Evolutionary conservation across 2,113 vertebrate species (phyloP), one percentile per base, ranked within the genome.

Genomic region (Zapornia atra): DNA sequence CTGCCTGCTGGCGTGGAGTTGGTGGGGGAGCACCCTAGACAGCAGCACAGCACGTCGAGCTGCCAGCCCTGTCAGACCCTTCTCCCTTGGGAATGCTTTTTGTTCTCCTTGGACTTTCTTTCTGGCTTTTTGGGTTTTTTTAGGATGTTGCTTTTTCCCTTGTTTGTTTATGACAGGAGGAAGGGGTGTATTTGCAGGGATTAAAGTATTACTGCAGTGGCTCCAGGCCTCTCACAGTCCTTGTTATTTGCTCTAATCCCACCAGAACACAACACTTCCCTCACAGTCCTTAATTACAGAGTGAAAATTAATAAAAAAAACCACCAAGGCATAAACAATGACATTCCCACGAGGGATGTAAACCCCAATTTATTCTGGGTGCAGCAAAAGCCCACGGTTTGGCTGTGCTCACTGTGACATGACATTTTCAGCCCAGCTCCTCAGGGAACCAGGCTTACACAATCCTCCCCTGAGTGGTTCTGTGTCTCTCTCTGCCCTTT

Each of bases 171-270:
- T 42, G 36, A 34, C 54, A 72, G 18, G 34, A 82, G 31, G 57
- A 48, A 88, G 46, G 66, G 50, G 54, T 51, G 17, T 34, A 25
- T 96, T 91, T 90, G 50, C 60, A 85, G 82, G 92, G 94, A 90
- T 95, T 94, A 94, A 80, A 76, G 63, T 14, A 72, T 92, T 86
- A 46, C 38, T 57, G 53, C 38, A 65, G 81, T 46, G 70, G 28
- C 60, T 91, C 63, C 34, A 56, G 92, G 63, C 85, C 70, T 50
- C 57, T 79, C 78, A 22, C 66, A 79, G 87, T 86, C 66, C 93
- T 54, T 40, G 25, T 83, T 82, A 72, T 72, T 91, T 81, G 44
- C 40, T 21, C 36, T 92, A 94, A 93, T 96, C 82, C 84, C 36
- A 14, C 9, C 59, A 28, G 7, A 36, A 76, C 59, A 63, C 54